Conservation (phyloP, 2,888 invertebrate species). For the Temnothorax unifasciatus region DNA sequence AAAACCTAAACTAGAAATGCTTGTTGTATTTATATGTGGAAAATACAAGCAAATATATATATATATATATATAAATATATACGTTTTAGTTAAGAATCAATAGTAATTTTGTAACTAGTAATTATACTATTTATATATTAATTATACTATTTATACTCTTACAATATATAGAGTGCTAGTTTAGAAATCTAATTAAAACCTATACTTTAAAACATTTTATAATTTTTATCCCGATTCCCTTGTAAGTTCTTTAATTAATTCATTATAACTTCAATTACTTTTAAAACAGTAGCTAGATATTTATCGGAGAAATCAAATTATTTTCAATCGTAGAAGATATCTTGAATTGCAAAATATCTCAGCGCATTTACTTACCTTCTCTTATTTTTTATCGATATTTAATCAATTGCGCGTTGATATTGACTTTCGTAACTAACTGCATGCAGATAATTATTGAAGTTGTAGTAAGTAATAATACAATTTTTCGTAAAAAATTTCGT, state of each 20-base stretch:
- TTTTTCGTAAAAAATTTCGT: background rate
- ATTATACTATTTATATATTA: background rate
- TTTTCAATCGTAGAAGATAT: background rate
- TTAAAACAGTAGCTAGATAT: background rate
- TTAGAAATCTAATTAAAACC: conserved; percentile 5
- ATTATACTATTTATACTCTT: too few species aligned
- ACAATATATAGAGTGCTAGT: background rate
- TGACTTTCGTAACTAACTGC: conserved; percentile 5
- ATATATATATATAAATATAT: conserved; percentile 44
- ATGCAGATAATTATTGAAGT: background rate
- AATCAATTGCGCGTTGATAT: background rate
- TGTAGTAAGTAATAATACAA: background rate
- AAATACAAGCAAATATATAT: conserved; percentile 46
- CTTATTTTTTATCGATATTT: background rate
- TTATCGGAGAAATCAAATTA: background rate
- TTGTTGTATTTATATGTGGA: conserved; percentile 25
- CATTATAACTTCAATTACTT: background rate
- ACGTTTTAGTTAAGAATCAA: background rate
- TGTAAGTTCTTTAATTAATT: background rate
- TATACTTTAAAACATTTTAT: background rate
- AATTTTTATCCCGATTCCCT: background rate
- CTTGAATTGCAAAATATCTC: background rate
- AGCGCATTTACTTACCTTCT: background rate
- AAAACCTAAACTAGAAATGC: conserved; percentile 42
- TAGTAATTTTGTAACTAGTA: background rate